A percentile compares a stretch with the other conserved stretches of the same genome.
These are phyloP conservation scores for Ormyrus pomaceus DNA, from an alignment of 2,888 invertebrate genomes.

Conservation along the genomic window DNA sequence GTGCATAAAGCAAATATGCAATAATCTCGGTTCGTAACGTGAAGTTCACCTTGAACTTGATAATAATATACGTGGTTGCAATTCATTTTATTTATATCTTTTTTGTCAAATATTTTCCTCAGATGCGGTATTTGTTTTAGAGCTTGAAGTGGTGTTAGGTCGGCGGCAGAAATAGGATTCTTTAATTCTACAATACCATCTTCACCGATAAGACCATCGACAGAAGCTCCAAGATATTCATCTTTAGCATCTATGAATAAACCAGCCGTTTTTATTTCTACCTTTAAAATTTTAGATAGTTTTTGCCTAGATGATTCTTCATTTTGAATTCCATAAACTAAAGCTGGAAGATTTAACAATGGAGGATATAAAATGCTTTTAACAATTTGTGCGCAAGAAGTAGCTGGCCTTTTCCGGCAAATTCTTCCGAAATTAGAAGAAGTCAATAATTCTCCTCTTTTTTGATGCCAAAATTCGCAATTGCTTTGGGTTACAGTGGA, in stretches of 20 bases:
- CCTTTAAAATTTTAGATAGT: too few relatives aligned
- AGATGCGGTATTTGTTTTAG: too few relatives aligned
- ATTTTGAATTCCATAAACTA: slow-evolving; percentile 55
- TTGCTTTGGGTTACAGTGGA: slow-evolving; percentile 1
- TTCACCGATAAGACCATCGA: slow-evolving; percentile 59
- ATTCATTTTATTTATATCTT: too few relatives aligned
- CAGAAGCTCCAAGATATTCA: background rate
- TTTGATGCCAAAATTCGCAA: slow-evolving; percentile 41
- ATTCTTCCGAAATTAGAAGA: slow-evolving; percentile 39
- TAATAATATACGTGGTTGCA: slow-evolving; percentile 9
- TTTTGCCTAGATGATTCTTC: slow-evolving; percentile 12
- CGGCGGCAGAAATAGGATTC: slow-evolving; percentile 56
- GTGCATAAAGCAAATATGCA: too few relatives aligned
- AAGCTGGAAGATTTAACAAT: slow-evolving; percentile 43
- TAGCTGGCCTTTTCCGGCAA: slow-evolving; percentile 44
- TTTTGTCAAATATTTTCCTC: too few relatives aligned
- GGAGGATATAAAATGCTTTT: slow-evolving; percentile 42
- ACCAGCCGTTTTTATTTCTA: too few relatives aligned
- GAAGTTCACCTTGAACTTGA: slow-evolving; percentile 59
- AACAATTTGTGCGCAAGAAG: slow-evolving; percentile 49
- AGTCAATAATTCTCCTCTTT: slow-evolving; percentile 55
- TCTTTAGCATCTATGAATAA: slow-evolving; percentile 30
- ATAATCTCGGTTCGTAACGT: slow-evolving; percentile 40
- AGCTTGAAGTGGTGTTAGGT: too few relatives aligned
- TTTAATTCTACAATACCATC: slow-evolving; percentile 61